Percentiles rank a stretch among this genome's conserved stretches.
These are phyloP conservation scores for Drosophila differens DNA, from an alignment of 2,888 invertebrate genomes.

Conservation along the genomic window DNA sequence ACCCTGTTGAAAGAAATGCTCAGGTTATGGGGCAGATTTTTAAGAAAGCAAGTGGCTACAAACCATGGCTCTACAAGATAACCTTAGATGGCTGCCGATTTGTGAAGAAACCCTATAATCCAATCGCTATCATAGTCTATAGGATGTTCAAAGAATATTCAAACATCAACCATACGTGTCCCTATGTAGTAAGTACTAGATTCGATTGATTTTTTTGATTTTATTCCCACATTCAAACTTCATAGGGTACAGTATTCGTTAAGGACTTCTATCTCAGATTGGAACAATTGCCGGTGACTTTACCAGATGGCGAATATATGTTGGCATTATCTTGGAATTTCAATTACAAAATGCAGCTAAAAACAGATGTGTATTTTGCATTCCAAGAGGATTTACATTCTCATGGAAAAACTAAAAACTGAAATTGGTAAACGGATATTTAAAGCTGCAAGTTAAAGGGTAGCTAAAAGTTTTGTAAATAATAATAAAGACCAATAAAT, in stretches of 20 bases:
- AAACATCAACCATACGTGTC: constrained; percentile 38
- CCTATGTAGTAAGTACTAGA: constrained; percentile 22
- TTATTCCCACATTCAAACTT: not conserved
- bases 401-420: not conserved
- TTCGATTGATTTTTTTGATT: not conserved
- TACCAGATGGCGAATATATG: constrained; percentile 46
- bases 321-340: constrained; percentile 4
- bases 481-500: not conserved
- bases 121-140: not conserved
- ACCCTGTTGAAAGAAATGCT: not conserved
- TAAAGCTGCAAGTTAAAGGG: not conserved
- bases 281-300: not conserved
- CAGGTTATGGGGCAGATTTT: not conserved
- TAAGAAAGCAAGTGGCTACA: constrained; percentile 34
- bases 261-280: not conserved
- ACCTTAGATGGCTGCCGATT: constrained; percentile 21
- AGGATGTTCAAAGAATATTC: not conserved
- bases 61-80: constrained; percentile 34
- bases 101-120: constrained; percentile 9
- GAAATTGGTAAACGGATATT: not conserved
- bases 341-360: not conserved
- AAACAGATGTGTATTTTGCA: not conserved
- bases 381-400: constrained; percentile 23
- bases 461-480: not conserved
- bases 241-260: not conserved